Evolutionary conservation across 2,113 vertebrate species (phyloP).

Genomic region (Progne subis): DNA sequence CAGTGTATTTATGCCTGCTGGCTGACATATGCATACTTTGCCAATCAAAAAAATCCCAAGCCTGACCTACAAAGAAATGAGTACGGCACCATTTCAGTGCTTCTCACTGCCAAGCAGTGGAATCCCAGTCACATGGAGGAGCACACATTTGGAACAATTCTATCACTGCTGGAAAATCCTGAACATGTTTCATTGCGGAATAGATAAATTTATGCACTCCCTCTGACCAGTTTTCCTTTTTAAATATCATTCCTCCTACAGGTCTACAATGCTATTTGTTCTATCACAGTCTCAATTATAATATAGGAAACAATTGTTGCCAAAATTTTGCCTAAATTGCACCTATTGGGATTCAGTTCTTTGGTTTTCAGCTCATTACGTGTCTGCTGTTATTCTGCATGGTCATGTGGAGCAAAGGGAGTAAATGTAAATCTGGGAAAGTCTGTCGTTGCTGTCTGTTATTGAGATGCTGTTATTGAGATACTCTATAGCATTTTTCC

Average conservation of each 20-base stretch:
- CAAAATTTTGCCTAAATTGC: constrained; percentile 40
- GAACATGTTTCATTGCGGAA: neutral
- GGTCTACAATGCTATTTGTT: neutral
- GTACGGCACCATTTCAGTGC: neutral
- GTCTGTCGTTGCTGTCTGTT: neutral
- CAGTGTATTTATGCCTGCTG: constrained; percentile 12
- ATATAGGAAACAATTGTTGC: neutral
- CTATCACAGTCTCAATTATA: neutral
- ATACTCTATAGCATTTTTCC: constrained; percentile 4
- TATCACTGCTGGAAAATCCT: neutral
- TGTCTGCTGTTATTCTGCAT: constrained; percentile 7
- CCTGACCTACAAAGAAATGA: neutral
- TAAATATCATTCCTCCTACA: constrained; percentile 50
- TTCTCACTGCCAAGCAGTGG: neutral
- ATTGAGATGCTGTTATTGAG: neutral
- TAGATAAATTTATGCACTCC: neutral
- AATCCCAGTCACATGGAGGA: neutral
- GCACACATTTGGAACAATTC: neutral
- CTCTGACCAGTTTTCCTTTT: neutral
- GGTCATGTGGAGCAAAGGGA: constrained; percentile 20
- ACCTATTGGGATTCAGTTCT: neutral
- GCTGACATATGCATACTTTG: neutral
- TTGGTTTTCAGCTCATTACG: neutral
- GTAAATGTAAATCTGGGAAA: neutral
- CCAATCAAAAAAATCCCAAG: neutral